Base-by-base conservation (phyloP, 2,888 invertebrate genomes). In the Lypha dubia region DNA sequence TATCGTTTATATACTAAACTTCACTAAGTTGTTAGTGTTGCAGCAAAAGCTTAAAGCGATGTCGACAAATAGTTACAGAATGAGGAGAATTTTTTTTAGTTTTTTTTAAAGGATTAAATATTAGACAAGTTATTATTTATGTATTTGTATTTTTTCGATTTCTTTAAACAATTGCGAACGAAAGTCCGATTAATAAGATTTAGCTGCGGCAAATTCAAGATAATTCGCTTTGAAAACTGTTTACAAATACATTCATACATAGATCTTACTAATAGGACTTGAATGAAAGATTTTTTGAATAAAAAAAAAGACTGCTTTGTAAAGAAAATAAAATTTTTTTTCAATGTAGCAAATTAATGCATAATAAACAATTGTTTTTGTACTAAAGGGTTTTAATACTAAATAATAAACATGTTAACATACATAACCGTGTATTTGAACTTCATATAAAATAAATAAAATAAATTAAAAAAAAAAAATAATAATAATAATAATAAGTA, bases 371-470 rank as follows among this genome's bases (percentile, higher is more conserved):
- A 65, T 5, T 51, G 32, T 22, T 75, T 81, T 81, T 81, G 80
- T 80, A 80, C 80, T 80, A 80, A 80, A 80, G 41, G 74, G 62
- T 75, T 74, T 80, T 70, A 81, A 81, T 68, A 75, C 62, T 62
- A 81, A 81, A 75, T 70, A 60, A 60, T 68, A 68, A 41, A 41
- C 56, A 76, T 22, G 22, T 24, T n/a, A 60, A n/a, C n/a, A 20
- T 49, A 49, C 20, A 49, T 49, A 49, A 17, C 24, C n/a, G 62
- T 44, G 9, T 70, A 38, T 51, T 68, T 77, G 11, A 53, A 74
- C 38, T 65, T 56, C 22, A 67, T 67, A 38, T 8, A 71, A 63
- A 35, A 73, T 38, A 62, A 63, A 24, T 32, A 2, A 44, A 17
- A 28, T 28, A 41, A 17, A 9, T 38, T 35, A 41, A 58, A 44